Evolutionary conservation across 2,888 invertebrate species (phyloP).

Genomic region (Drosophila conformis): DNA sequence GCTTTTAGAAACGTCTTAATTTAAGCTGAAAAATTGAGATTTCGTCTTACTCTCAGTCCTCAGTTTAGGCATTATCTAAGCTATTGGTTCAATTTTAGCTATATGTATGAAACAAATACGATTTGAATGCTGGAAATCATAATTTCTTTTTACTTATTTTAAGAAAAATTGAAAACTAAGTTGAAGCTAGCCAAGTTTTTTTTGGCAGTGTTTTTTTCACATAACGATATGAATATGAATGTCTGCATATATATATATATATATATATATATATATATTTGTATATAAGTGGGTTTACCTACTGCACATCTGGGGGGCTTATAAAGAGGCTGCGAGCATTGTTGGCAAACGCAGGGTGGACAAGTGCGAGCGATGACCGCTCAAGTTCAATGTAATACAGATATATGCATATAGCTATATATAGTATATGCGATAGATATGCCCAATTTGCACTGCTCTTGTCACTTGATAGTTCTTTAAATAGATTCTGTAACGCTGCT

Average conservation of each 20-base stretch:
- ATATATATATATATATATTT: background rate
- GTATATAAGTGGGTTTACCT: background rate
- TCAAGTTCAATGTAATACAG: conserved; percentile 42
- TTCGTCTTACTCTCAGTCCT: too few relatives aligned
- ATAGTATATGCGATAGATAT: background rate
- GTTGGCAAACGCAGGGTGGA: background rate
- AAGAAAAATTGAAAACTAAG: background rate
- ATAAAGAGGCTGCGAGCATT: conserved; percentile 1
- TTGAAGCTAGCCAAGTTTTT: background rate
- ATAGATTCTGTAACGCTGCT: background rate
- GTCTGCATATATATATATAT: too few relatives aligned
- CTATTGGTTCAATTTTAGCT: background rate
- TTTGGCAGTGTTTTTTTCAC: background rate
- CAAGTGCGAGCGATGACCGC: conserved; percentile 32
- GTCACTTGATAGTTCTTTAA: background rate
- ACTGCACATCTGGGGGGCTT: background rate
- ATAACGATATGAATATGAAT: conserved; percentile 1
- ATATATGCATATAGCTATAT: conserved; percentile 1
- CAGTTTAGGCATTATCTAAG: background rate
- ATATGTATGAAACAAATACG: background rate
- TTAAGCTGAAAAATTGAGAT: background rate
- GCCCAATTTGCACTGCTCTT: background rate
- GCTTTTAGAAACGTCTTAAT: too few relatives aligned
- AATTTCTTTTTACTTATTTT: background rate
- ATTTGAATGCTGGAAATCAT: background rate